Percentiles rank a stretch among this genome's conserved stretches.
These are phyloP conservation scores for Eugnorisma glareosa DNA, from an alignment of 2,888 invertebrate genomes.

Conservation along the genomic window DNA sequence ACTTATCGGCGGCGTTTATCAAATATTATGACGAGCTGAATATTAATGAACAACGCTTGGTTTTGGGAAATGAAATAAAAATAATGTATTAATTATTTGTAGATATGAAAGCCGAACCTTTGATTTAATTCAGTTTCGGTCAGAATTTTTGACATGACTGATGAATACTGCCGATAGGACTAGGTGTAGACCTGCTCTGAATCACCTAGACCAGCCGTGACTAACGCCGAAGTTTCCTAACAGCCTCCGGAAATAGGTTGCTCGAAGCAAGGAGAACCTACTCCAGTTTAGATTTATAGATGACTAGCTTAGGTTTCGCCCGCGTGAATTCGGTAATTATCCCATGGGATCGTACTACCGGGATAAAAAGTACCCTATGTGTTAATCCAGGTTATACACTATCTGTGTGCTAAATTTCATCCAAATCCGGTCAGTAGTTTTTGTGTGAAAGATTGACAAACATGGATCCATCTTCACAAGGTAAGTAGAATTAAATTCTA, in stretches of 20 bases:
- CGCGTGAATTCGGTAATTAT: too few species aligned
- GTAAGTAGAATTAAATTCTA: not conserved
- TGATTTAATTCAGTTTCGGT: not conserved
- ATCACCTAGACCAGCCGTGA: not conserved
- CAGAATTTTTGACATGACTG: not conserved
- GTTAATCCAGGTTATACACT: too few species aligned
- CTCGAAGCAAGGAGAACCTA: not conserved
- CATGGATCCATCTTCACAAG: too few species aligned
- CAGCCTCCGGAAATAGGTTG: not conserved
- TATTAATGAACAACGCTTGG: slow-evolving; percentile 34
- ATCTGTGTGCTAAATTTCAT: too few species aligned
- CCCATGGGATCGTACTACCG: too few species aligned
- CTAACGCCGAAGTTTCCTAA: not conserved
- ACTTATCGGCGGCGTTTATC: slow-evolving; percentile 43
- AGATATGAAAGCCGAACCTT: slow-evolving; percentile 5
- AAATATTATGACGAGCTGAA: slow-evolving; percentile 48
- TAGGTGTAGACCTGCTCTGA: not conserved
- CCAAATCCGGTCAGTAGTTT: too few species aligned
- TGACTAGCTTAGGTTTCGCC: too few species aligned
- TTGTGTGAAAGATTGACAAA: too few species aligned
- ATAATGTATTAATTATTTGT: slow-evolving; percentile 31
- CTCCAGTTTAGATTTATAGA: not conserved
- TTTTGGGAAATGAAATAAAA: slow-evolving; percentile 38
- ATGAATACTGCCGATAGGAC: not conserved
- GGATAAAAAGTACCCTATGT: too few species aligned